phyloP scores from a whole-genome alignment of 2,888 invertebrate species.

The Hetaerina titia region DNA sequence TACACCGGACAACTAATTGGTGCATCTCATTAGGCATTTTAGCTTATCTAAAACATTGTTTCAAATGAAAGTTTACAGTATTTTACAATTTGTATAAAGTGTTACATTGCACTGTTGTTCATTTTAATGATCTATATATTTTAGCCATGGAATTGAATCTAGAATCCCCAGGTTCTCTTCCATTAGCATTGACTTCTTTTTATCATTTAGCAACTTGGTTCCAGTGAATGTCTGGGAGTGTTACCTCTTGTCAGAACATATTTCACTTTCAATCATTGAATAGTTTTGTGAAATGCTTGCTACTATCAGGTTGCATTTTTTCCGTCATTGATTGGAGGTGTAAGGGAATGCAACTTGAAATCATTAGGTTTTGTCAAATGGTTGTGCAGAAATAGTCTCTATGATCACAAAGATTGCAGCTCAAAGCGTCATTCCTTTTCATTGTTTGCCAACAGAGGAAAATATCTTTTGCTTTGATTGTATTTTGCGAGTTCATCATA shows the following conservation, averaged over 20 bases:
- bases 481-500: not conserved
- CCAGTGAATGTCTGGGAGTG: not conserved
- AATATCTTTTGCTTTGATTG: not conserved
- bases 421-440: not conserved
- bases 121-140: conserved; percentile 2
- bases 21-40: not conserved
- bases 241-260: not conserved
- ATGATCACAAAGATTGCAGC: not conserved
- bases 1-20: not conserved
- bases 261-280: not conserved
- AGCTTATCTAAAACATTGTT: not conserved
- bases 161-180: not conserved
- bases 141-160: not conserved
- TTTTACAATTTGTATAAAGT: not conserved
- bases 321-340: not conserved
- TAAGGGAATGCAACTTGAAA: not conserved
- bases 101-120: conserved; percentile 11
- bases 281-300: not conserved
- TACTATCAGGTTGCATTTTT: not conserved
- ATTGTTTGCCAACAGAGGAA: not conserved
- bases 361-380: not conserved
- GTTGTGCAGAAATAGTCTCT: not conserved
- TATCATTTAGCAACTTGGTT: not conserved
- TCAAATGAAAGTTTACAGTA: not conserved
- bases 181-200: not conserved